Evolutionary conservation across 2,888 invertebrate species (phyloP).

Genomic region (Melieria omissa): DNA sequence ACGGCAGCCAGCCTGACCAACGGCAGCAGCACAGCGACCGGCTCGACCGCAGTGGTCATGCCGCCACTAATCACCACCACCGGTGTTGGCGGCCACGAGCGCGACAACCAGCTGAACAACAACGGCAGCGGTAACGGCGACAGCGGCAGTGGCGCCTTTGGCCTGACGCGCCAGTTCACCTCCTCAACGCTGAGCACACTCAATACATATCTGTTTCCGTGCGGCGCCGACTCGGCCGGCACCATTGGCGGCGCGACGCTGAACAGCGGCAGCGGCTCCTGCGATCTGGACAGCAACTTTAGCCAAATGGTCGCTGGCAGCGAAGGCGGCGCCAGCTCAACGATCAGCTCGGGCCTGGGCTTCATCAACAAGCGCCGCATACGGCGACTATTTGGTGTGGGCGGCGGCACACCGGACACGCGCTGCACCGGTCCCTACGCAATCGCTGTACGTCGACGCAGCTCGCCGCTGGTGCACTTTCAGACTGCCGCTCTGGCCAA

Average conservation of each 20-base stretch:
- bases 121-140: slow-evolving; percentile 41
- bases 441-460: slow-evolving; percentile 54
- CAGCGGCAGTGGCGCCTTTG: slow-evolving; percentile 44
- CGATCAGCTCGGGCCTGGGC: slow-evolving; percentile 49
- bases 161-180: slow-evolving; percentile 55
- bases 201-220: slow-evolving; percentile 65
- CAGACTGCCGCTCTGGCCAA: slow-evolving; percentile 49
- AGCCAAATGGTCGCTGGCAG: slow-evolving; percentile 64
- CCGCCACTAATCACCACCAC: slow-evolving; percentile 41
- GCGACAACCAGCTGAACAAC: slow-evolving; percentile 51
- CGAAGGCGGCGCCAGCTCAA: slow-evolving; percentile 40
- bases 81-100: slow-evolving; percentile 25
- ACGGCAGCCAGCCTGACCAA: slow-evolving; percentile 56
- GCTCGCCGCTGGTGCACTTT: slow-evolving; percentile 58
- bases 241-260: slow-evolving; percentile 55
- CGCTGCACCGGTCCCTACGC: slow-evolving; percentile 47
- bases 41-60: slow-evolving; percentile 39
- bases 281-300: slow-evolving; percentile 63
- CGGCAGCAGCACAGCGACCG: slow-evolving; percentile 36
- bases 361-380: slow-evolving; percentile 61
- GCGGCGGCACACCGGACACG: slow-evolving; percentile 40
- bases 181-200: slow-evolving; percentile 63
- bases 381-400: slow-evolving; percentile 57
- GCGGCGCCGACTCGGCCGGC: slow-evolving; percentile 56
- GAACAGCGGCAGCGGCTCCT: slow-evolving; percentile 58